phyloP scores from a whole-genome alignment of 2,113 vertebrate genomes.

The Hassar affinis region DNA sequence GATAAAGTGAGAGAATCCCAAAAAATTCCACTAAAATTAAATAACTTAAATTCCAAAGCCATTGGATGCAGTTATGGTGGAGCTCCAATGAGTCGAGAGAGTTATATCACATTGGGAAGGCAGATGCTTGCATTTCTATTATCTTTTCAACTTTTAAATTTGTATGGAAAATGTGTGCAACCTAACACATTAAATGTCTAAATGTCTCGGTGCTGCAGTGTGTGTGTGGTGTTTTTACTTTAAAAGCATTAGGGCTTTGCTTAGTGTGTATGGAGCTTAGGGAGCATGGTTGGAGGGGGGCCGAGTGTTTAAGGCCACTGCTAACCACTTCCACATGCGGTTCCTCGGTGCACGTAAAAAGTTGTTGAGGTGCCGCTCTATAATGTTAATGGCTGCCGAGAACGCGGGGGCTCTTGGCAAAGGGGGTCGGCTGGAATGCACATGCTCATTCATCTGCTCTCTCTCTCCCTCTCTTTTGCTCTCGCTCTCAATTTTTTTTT shows the following conservation, averaged over 20 bases:
- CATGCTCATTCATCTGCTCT: constrained; percentile 31
- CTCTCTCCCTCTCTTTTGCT: constrained; percentile 48
- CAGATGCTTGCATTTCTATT: background rate
- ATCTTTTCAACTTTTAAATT: background rate
- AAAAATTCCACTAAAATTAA: no score
- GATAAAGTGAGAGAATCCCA: background rate
- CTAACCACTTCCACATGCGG: constrained; percentile 46
- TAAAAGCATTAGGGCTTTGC: background rate
- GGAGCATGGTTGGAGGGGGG: constrained; percentile 11
- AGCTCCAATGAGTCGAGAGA: background rate
- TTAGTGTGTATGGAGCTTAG: constrained; percentile 10
- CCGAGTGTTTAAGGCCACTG: constrained; percentile 21
- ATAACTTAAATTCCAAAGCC: background rate
- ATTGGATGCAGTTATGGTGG: background rate
- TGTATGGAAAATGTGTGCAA: background rate
- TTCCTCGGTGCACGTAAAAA: constrained; percentile 27
- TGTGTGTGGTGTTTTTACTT: no score
- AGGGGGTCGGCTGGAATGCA: constrained; percentile 29
- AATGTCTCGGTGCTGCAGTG: background rate
- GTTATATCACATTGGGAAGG: background rate
- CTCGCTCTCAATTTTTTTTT: background rate
- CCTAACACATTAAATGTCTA: background rate
- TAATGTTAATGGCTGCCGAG: constrained; percentile 42
- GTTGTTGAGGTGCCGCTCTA: constrained; percentile 44
- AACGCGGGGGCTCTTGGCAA: constrained; percentile 25